Evolutionary conservation across 1,140 invertebrate genomes (phyloP).

Genomic region (Chionoecetes opilio): DNA sequence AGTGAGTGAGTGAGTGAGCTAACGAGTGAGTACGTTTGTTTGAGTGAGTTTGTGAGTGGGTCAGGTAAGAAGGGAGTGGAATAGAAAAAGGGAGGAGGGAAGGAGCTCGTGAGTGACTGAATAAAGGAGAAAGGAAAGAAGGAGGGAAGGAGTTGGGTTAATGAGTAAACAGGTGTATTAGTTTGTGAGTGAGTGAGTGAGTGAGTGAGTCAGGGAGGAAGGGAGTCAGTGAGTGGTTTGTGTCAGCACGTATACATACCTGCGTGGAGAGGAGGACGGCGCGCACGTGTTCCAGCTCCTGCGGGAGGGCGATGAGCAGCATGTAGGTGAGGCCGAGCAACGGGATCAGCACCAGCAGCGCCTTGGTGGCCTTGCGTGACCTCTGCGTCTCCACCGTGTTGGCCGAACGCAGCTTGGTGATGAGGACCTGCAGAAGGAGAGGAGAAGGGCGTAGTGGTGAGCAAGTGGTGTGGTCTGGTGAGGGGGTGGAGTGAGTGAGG

Average conservation of each 20-base stretch:
- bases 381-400: conserved; percentile 94
- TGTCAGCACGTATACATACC: conserved; percentile 84
- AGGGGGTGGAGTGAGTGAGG: no score
- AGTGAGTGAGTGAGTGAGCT: no score
- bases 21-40: no score
- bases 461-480: not conserved
- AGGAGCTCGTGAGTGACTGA: not conserved
- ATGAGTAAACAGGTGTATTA: no score
- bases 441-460: not conserved
- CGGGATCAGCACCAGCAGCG: conserved; percentile 93
- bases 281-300: conserved; percentile 85
- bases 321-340: conserved; percentile 95
- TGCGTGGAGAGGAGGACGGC: conserved; percentile 93
- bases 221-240: no score
- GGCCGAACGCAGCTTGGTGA: conserved; percentile 94
- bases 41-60: not conserved
- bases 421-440: conserved; percentile 88
- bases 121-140: no score
- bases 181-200: not conserved
- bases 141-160: no score
- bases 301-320: conserved; percentile 90
- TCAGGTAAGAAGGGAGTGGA: not conserved
- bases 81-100: no score
- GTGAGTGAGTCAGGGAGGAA: not conserved
- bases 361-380: conserved; percentile 94